phyloP scores from a whole-genome alignment of 1,140 invertebrate genomes.

The Macrocentrus cingulum region DNA sequence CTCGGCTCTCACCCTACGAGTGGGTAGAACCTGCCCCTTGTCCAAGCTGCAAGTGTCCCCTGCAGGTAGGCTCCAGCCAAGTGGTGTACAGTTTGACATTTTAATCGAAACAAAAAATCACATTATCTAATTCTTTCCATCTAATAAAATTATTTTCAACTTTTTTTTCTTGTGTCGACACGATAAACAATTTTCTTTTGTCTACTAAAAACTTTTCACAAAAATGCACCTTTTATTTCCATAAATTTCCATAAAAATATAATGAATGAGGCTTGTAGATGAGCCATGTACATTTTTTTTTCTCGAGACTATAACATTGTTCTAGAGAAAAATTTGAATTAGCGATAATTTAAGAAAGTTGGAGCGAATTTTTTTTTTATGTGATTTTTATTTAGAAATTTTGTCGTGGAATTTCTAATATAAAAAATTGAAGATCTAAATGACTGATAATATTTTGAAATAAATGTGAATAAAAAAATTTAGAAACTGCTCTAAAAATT shows the following conservation, averaged over 20 bases:
- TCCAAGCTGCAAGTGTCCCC: slow-evolving; percentile 55
- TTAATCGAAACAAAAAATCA: not conserved
- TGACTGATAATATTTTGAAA: no score
- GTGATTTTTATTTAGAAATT: no score
- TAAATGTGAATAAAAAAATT: no score
- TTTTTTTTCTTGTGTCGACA: not conserved
- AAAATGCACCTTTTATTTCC: slow-evolving; percentile 24
- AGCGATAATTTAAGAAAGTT: no score
- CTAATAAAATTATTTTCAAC: not conserved
- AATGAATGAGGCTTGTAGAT: slow-evolving; percentile 28
- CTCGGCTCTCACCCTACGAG: slow-evolving; percentile 70
- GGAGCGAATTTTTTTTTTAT: no score
- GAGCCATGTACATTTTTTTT: slow-evolving; percentile 21
- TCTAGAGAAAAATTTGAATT: slow-evolving; percentile 9
- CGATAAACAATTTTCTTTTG: slow-evolving; percentile 21
- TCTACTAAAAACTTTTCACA: slow-evolving; percentile 21
- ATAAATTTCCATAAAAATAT: slow-evolving; percentile 36
- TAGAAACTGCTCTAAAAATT: no score
- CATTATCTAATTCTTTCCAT: not conserved
- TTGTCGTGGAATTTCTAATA: no score
- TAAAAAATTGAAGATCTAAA: no score
- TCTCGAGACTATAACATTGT: slow-evolving; percentile 8
- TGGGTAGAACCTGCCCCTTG: slow-evolving; percentile 68
- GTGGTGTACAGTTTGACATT: slow-evolving; percentile 37
- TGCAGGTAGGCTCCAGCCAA: slow-evolving; percentile 55